A percentile compares a stretch with the other conserved stretches of the same genome.
These are phyloP conservation scores for Istiophorus platypterus DNA, from an alignment of 2,113 vertebrate species.

Conservation along the genomic window DNA sequence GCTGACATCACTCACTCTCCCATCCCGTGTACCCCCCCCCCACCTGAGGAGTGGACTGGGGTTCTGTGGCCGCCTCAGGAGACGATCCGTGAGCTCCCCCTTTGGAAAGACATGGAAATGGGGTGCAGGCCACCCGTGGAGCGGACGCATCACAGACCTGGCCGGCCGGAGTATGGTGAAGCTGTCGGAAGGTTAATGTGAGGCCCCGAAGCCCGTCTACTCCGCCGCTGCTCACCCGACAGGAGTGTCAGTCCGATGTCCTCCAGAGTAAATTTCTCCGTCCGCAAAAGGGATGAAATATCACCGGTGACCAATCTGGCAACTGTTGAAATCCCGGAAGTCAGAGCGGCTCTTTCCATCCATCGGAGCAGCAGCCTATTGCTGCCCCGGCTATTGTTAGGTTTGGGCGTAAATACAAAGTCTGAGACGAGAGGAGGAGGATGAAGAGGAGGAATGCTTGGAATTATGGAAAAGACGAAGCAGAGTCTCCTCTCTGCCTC, in stretches of 20 bases:
- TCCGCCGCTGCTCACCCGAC: slow-evolving; percentile 22
- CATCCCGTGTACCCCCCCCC: no score
- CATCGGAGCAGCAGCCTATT: slow-evolving; percentile 24
- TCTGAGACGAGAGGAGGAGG: slow-evolving; percentile 4
- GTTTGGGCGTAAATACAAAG: slow-evolving; percentile 22
- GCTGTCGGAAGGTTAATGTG: slow-evolving; percentile 26
- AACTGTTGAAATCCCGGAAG: slow-evolving; percentile 35
- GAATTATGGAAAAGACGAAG: slow-evolving; percentile 9
- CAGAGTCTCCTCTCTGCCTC: slow-evolving; percentile 9
- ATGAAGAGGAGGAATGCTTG: not conserved
- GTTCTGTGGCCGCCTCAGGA: no score
- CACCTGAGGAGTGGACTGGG: no score
- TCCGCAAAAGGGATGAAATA: slow-evolving; percentile 23
- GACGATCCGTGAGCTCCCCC: no score
- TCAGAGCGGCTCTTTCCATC: slow-evolving; percentile 19
- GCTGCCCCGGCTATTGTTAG: slow-evolving; percentile 16
- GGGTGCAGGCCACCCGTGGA: slow-evolving; percentile 8
- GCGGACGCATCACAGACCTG: slow-evolving; percentile 32
- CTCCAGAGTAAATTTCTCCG: slow-evolving; percentile 33
- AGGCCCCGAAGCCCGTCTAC: slow-evolving; percentile 32
- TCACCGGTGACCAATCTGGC: slow-evolving; percentile 13
- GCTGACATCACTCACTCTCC: slow-evolving; percentile 1
- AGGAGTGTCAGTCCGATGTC: slow-evolving; percentile 35
- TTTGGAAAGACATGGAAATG: slow-evolving; percentile 26
- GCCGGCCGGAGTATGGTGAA: slow-evolving; percentile 10